A percentile compares a stretch with the other conserved stretches of the same genome.
Evolutionary conservation across 2,113 vertebrate species (phyloP).

Genomic region (Brachyhypopomus occidentalis): DNA sequence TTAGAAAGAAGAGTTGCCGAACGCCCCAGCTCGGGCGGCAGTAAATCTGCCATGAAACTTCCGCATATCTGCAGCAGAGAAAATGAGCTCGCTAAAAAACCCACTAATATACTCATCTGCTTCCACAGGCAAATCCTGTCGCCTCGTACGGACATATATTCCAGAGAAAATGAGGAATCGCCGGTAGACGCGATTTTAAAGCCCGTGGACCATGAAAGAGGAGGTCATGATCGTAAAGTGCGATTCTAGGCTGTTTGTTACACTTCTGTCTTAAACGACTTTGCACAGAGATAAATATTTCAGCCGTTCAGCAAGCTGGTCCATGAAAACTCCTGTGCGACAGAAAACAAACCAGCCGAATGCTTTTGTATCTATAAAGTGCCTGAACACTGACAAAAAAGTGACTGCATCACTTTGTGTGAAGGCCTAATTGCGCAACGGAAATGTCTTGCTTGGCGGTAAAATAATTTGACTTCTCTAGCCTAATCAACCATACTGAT

Average conservation of each 20-base stretch:
- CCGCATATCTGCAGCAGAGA: conserved; percentile 33
- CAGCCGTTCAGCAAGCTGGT: conserved; percentile 21
- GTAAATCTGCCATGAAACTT: conserved; percentile 50
- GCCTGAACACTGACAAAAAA: conserved; percentile 24
- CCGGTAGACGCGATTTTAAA: conserved; percentile 6
- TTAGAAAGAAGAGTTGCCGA: conserved; percentile 54
- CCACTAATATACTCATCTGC: conserved; percentile 30
- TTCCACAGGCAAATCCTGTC: neutral
- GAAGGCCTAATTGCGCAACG: no score
- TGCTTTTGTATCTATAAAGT: neutral
- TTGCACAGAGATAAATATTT: conserved; percentile 8
- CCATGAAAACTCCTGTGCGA: conserved; percentile 18
- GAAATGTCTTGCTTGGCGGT: no score
- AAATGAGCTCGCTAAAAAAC: conserved; percentile 29
- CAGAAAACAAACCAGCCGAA: conserved; percentile 23
- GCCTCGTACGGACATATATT: neutral
- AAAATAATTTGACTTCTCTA: no score
- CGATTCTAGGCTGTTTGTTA: conserved; percentile 29
- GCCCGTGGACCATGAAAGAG: neutral
- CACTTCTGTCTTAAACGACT: conserved; percentile 22
- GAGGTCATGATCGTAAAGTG: neutral
- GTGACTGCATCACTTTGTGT: neutral
- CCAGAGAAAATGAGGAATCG: conserved; percentile 27
- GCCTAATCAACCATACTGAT: no score
- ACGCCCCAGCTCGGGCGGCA: conserved; percentile 36